Evolutionary conservation across 2,888 invertebrate species (phyloP).

Genomic region (Callimorpha dominula): DNA sequence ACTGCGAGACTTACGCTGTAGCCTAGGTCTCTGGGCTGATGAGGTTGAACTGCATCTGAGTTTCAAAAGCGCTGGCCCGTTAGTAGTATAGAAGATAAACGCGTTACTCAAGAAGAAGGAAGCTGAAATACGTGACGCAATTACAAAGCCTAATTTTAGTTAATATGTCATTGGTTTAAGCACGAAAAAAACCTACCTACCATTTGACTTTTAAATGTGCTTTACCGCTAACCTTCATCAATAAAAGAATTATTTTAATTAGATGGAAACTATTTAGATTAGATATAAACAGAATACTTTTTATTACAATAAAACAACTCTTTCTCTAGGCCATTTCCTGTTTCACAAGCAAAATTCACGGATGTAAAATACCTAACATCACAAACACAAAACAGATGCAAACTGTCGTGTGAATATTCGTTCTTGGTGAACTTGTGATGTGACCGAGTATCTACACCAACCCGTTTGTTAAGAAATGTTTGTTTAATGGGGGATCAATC

Average conservation of each 20-base stretch:
- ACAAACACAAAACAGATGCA: slow-evolving; percentile 3
- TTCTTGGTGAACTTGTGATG: background rate
- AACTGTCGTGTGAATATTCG: slow-evolving; percentile 4
- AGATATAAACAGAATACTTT: background rate
- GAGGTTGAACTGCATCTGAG: no score
- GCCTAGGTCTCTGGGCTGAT: no score
- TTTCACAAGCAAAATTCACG: background rate
- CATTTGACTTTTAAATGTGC: background rate
- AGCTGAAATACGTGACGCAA: no score
- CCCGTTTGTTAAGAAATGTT: background rate
- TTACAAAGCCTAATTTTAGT: background rate
- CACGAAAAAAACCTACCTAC: background rate
- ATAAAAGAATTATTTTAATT: no score
- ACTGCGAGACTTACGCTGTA: background rate
- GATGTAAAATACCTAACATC: background rate
- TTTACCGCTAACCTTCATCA: no score
- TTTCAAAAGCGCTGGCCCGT: no score
- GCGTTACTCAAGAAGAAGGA: no score
- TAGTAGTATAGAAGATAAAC: no score
- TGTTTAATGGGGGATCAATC: background rate
- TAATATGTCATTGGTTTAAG: background rate
- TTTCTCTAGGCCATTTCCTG: background rate
- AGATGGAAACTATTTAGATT: background rate
- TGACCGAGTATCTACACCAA: background rate
- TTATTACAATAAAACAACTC: background rate